Conservation (phyloP, 2,888 invertebrate genomes). For the Phymatocera aterrima region DNA sequence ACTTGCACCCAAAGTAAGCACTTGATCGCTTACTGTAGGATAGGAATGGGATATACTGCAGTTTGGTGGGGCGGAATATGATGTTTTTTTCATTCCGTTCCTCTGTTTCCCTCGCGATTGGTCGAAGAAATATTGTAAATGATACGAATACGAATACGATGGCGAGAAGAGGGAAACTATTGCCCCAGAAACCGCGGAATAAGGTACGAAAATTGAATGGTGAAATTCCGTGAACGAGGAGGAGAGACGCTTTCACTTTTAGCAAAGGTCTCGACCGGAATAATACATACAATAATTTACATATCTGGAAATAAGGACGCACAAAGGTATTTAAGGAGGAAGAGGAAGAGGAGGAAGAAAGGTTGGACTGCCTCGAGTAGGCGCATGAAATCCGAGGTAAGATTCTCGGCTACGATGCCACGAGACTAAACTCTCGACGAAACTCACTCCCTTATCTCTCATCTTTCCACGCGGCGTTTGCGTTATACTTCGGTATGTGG, state of each 20-base stretch:
- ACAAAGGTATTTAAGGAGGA: background rate
- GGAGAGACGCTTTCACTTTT: constrained; percentile 20
- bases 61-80: too few relatives aligned
- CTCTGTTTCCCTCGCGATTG: too few relatives aligned
- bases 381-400: background rate
- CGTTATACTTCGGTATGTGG: too few relatives aligned
- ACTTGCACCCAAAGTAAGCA: too few relatives aligned
- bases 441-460: constrained; percentile 31
- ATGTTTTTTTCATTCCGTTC: too few relatives aligned
- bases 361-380: background rate
- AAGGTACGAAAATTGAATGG: constrained; percentile 41
- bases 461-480: constrained; percentile 22
- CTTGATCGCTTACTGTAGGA: too few relatives aligned
- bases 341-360: background rate
- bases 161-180: background rate
- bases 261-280: constrained; percentile 27
- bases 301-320: constrained; percentile 40
- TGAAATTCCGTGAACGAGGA: constrained; percentile 28
- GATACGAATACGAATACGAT: background rate
- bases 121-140: too few relatives aligned
- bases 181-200: background rate
- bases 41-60: too few relatives aligned
- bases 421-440: constrained; percentile 18
- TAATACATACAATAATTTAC: constrained; percentile 43
- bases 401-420: constrained; percentile 12